Conservation (phyloP, 1,140 invertebrate species). For the Ephestia elutella region DNA sequence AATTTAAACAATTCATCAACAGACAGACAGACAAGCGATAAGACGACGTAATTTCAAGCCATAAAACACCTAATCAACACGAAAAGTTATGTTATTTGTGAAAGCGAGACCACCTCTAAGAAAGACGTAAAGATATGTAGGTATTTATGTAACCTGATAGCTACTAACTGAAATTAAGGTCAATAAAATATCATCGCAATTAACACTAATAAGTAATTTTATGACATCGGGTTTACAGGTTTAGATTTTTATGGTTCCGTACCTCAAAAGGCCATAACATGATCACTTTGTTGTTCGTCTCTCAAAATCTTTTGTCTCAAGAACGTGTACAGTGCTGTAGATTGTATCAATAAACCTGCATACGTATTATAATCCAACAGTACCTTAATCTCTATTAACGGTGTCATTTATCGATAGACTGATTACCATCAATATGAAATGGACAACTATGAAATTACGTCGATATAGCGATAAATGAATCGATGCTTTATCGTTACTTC, state of each 20-base stretch:
- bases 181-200: neutral
- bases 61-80: neutral
- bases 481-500: neutral
- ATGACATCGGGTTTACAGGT: too few relatives aligned
- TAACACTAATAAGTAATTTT: too few relatives aligned
- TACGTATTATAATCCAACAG: too few relatives aligned
- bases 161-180: neutral
- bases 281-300: too few relatives aligned
- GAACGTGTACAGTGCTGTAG: too few relatives aligned
- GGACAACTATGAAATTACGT: neutral
- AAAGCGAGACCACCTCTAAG: neutral
- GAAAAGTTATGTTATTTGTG: neutral
- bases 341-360: too few relatives aligned
- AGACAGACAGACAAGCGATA: slow-evolving; percentile 3
- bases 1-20: neutral
- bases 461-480: neutral
- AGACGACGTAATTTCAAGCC: neutral
- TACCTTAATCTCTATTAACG: neutral
- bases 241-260: neutral
- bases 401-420: neutral
- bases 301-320: too few relatives aligned
- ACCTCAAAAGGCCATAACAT: too few relatives aligned
- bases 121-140: neutral
- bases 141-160: neutral
- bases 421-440: neutral